Evolutionary conservation across 2,888 invertebrate genomes (phyloP), one percentile per base, ranked within the genome.

Genomic region (Cactoblastis cactorum): DNA sequence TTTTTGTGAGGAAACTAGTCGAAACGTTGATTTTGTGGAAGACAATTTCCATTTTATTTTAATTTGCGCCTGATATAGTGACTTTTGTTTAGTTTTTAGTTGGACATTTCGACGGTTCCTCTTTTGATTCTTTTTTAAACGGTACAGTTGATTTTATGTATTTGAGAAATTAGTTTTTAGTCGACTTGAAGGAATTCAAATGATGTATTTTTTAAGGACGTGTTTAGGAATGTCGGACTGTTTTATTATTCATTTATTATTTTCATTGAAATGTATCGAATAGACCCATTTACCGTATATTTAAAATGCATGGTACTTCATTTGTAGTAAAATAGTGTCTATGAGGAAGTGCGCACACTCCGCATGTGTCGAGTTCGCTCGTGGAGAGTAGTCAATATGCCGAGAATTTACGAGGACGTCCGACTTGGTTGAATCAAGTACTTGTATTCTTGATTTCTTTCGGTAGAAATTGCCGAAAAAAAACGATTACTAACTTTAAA

Each of bases 201-300:
- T 73, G 67, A 68, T 62, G 65, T 71, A 74, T 72, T 57, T 65
- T 58, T 56, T 65, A 66, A 51, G 70, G 61, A 28, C 9, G 28
- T 57, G 65, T 66, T 67, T 67, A 66, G 58, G 59, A 63, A 62
- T 65, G 61, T 64, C 58, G 72, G 69, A 63, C 69, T 68, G 86
- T 88, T 89, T 89, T 88, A 87, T 88, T 88, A 86, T 88, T 79
- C 88, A 88, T 83, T 88, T 89, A 87, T 89, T 88, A 79, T 86
- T 85, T 87, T 80, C 65, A 78, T 81, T 78, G 62, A 69, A 77
- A 76, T 77, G 71, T 77, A 71, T 59, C 63, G 59, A 65, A 62
- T 58, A 63, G 63, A 67, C 57, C 62, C 69, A 70, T 78, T 70
- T 77, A 81, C 67, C 69, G 58, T 76, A 76, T 75, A 71, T 70